A percentile compares a stretch with the other conserved stretches of the same genome.
These are phyloP conservation scores for Onychostruthus taczanowskii DNA, from an alignment of 2,113 vertebrate species.

Conservation along the genomic window DNA sequence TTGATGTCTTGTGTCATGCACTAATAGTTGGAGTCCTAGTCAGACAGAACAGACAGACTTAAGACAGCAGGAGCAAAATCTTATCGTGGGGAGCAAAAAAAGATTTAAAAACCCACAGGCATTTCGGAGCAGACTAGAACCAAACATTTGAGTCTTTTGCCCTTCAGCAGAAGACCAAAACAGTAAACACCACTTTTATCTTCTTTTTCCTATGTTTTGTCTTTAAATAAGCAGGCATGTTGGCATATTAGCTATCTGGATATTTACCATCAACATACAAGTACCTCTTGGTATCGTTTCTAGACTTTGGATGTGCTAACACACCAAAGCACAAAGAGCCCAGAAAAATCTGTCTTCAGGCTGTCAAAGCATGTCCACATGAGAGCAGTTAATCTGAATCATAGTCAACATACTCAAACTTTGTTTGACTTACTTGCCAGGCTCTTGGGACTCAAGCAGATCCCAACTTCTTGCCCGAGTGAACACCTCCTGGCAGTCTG, in stretches of 20 bases:
- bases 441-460: not conserved
- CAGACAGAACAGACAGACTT: not conserved
- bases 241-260: not conserved
- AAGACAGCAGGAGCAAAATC: not conserved
- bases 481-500: not conserved
- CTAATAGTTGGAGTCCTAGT: not conserved
- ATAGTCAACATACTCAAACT: not conserved
- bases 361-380: not conserved
- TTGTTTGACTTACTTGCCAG: not conserved
- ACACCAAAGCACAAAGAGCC: not conserved
- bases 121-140: not conserved
- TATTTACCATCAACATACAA: not conserved
- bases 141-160: not conserved
- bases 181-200: not conserved
- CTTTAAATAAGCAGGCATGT: not conserved
- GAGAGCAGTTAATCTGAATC: not conserved
- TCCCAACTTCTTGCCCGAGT: not conserved
- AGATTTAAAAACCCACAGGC: accelerated
- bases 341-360: not conserved
- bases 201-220: not conserved
- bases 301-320: not conserved
- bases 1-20: not conserved
- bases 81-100: not conserved
- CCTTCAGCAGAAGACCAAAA: not conserved
- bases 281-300: not conserved